These are phyloP conservation scores for Ichneumoninae sp. DNA, from an alignment of 2,888 invertebrate species.

Conservation along the genomic window DNA sequence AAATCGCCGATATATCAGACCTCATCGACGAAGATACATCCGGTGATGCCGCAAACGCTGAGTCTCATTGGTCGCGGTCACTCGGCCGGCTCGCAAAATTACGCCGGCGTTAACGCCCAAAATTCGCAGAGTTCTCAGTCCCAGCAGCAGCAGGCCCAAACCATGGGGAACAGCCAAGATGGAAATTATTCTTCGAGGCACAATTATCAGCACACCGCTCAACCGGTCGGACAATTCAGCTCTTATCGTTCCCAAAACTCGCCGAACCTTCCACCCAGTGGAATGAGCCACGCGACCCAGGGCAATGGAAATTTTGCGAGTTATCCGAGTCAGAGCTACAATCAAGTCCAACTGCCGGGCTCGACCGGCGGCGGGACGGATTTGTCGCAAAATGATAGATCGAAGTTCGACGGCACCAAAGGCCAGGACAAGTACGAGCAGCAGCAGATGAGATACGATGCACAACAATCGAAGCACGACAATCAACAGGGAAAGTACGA, in stretches of 20 bases:
- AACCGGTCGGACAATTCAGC: slow-evolving; percentile 63
- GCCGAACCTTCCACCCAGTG: slow-evolving; percentile 70
- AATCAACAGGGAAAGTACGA: slow-evolving; percentile 72
- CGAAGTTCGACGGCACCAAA: slow-evolving; percentile 74
- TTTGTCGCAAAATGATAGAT: slow-evolving; percentile 69
- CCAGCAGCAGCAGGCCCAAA: slow-evolving; percentile 67
- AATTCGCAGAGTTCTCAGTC: slow-evolving; percentile 58
- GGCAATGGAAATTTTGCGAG: slow-evolving; percentile 65
- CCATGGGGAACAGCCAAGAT: slow-evolving; percentile 67
- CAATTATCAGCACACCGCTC: slow-evolving; percentile 63
- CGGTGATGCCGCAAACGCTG: slow-evolving; percentile 91
- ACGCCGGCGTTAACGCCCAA: slow-evolving; percentile 65
- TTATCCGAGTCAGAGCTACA: slow-evolving; percentile 73
- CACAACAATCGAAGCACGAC: slow-evolving; percentile 74
- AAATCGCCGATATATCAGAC: slow-evolving; percentile 91
- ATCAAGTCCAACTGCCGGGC: slow-evolving; percentile 71
- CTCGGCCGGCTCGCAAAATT: slow-evolving; percentile 69
- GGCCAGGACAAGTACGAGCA: slow-evolving; percentile 77
- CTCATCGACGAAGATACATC: slow-evolving; percentile 92
- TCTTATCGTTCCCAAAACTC: slow-evolving; percentile 73
- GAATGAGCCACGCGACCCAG: slow-evolving; percentile 31
- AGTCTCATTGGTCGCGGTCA: slow-evolving; percentile 82
- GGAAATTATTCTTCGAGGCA: slow-evolving; percentile 72
- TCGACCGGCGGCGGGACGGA: slow-evolving; percentile 60
- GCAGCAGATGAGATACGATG: slow-evolving; percentile 75